Conservation (phyloP, 2,113 vertebrate species). For the Cololabis saira region DNA sequence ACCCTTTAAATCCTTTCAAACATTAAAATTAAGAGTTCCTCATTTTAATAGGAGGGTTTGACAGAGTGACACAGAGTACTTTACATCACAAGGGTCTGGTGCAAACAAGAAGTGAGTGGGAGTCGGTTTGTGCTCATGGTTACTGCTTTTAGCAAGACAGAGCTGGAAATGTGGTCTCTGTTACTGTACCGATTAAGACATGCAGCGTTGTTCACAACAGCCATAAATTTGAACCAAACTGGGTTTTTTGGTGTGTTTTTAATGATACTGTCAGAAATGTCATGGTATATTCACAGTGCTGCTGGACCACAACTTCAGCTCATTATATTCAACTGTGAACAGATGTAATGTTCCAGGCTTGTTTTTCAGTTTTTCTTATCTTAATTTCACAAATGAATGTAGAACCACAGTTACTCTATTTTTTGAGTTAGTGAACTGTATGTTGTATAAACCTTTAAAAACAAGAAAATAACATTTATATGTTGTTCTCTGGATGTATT, state of each 20-base stretch:
- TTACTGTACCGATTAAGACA: background rate
- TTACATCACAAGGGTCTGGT: too few species aligned
- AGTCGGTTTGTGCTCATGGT: background rate
- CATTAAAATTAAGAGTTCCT: too few species aligned
- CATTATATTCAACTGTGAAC: constrained; percentile 29
- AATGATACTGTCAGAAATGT: constrained; percentile 11
- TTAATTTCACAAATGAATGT: background rate
- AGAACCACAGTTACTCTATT: too few species aligned
- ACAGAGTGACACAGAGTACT: too few species aligned
- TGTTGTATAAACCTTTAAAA: constrained; percentile 7
- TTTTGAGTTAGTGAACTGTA: background rate
- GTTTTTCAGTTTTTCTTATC: background rate
- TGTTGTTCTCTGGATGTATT: background rate
- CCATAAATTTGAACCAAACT: background rate
- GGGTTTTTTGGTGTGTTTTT: too few species aligned
- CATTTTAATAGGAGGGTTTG: too few species aligned
- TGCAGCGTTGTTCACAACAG: background rate
- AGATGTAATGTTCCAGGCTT: constrained; percentile 12
- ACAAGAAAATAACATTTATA: background rate
- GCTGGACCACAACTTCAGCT: constrained; percentile 4
- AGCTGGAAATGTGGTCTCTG: background rate
- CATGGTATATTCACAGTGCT: constrained; percentile 5
- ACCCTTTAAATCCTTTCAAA: too few species aligned
- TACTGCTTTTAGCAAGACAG: background rate
- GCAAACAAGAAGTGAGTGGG: too few species aligned